Conservation (phyloP, 1,140 invertebrate genomes). For the Penaeus vannamei region DNA sequence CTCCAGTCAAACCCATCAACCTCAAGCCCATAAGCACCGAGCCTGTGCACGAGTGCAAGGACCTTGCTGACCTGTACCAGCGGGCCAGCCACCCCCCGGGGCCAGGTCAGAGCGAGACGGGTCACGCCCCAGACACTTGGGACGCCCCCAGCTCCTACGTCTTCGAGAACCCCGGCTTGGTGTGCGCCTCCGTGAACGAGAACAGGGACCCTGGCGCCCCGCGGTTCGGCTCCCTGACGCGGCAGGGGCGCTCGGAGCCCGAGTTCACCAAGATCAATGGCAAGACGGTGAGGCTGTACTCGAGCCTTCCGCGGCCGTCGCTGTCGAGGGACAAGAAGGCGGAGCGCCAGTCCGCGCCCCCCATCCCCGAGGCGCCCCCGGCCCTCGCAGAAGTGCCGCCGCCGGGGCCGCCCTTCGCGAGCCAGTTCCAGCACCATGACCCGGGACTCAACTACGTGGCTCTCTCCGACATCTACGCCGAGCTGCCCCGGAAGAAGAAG, state of each 20-base stretch:
- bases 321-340: background rate
- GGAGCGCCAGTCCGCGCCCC: background rate
- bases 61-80: too few species aligned
- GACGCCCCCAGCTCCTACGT: background rate
- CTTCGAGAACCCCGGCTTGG: conserved; percentile 46
- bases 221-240: conserved; percentile 21
- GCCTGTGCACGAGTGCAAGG: conserved; percentile 27
- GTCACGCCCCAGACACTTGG: too few species aligned
- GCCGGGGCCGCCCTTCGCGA: background rate
- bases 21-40: conserved; percentile 50
- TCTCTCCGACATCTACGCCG: conserved; percentile 47
- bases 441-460: conserved; percentile 18
- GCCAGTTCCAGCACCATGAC: background rate
- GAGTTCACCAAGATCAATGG: conserved; percentile 60
- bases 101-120: too few species aligned
- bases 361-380: background rate
- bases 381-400: background rate
- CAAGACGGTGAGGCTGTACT: conserved; percentile 58
- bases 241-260: conserved; percentile 9
- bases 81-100: too few species aligned
- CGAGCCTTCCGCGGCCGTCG: conserved; percentile 47
- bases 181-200: conserved; percentile 35
- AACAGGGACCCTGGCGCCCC: too few species aligned
- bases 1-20: conserved; percentile 45
- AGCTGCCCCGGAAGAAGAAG: conserved; percentile 62